A percentile compares a stretch with the other conserved stretches of the same genome.
Evolutionary conservation across 2,797 vertebrate species (phyloP).

Genomic region (Phoeniculus purpureus): DNA sequence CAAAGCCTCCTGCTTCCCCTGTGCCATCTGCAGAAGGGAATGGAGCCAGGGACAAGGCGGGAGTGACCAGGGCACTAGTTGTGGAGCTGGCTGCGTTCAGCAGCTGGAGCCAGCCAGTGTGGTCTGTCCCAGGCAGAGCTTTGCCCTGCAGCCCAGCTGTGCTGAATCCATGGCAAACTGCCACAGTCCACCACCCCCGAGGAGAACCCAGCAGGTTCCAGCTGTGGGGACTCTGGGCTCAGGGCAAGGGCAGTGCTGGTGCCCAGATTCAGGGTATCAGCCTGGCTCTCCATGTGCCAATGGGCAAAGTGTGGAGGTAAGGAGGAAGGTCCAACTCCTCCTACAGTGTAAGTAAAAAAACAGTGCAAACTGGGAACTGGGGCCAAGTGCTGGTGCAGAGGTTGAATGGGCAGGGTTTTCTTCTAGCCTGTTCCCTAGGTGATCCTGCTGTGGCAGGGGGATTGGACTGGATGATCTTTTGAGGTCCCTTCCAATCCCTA

Average conservation of each 20-base stretch:
- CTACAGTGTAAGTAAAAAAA: not conserved
- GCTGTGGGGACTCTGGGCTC: not conserved
- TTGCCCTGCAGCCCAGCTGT: not conserved
- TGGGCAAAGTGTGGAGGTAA: not conserved
- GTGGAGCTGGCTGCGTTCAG: not conserved
- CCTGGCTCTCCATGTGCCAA: fast-evolving
- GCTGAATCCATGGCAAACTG: not conserved
- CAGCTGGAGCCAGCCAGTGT: not conserved
- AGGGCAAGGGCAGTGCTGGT: not conserved
- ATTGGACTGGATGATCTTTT: too few relatives aligned
- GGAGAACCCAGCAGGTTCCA: not conserved
- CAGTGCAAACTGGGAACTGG: not conserved
- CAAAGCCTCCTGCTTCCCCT: not conserved
- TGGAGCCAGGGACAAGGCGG: not conserved
- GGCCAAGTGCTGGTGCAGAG: not conserved
- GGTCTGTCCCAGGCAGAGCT: not conserved
- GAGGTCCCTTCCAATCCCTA: too few relatives aligned
- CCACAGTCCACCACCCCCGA: fast-evolving
- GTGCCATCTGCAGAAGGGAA: not conserved
- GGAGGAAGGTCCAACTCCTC: not conserved
- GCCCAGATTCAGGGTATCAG: fast-evolving
- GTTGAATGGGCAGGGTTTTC: not conserved
- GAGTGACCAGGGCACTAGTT: not conserved
- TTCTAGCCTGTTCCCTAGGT: not conserved
- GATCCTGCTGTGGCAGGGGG: too few relatives aligned